phyloP scores from a whole-genome alignment of 2,113 vertebrate genomes.

The Pseudopodoces humilis region DNA sequence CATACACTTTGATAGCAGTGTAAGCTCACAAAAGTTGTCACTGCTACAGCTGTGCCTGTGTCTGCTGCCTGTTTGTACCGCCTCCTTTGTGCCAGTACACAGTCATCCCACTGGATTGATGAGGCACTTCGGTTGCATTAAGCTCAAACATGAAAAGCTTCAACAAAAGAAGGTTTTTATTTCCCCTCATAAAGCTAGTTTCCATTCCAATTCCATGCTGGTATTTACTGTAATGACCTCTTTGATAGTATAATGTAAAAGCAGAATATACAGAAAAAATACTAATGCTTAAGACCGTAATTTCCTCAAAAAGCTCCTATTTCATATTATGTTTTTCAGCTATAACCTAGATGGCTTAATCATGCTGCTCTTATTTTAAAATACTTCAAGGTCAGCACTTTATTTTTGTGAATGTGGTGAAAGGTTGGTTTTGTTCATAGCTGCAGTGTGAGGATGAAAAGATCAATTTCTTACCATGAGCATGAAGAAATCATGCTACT shows the following conservation, averaged over 20 bases:
- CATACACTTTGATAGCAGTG: neutral
- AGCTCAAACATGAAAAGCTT: neutral
- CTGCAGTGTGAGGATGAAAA: neutral
- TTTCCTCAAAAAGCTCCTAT: neutral
- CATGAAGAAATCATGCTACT: neutral
- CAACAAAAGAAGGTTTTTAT: neutral
- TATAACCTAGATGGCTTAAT: neutral
- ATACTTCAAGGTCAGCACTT: neutral
- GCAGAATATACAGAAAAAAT: neutral
- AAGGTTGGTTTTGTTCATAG: neutral
- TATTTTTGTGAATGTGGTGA: neutral
- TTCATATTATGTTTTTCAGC: neutral
- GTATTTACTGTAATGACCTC: neutral
- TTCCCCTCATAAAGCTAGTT: neutral
- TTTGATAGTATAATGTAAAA: neutral
- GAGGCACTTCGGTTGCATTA: neutral
- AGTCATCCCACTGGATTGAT: neutral
- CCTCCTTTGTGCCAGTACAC: neutral
- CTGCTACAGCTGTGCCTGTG: neutral
- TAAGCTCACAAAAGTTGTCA: neutral
- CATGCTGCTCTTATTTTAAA: neutral
- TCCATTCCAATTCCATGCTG: neutral
- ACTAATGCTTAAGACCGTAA: neutral
- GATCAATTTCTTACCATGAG: neutral
- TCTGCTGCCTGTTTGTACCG: neutral